A percentile compares a stretch with the other conserved stretches of the same genome.
Conservation (phyloP, 2,113 vertebrate species). For the Eudyptes chrysolophus region DNA sequence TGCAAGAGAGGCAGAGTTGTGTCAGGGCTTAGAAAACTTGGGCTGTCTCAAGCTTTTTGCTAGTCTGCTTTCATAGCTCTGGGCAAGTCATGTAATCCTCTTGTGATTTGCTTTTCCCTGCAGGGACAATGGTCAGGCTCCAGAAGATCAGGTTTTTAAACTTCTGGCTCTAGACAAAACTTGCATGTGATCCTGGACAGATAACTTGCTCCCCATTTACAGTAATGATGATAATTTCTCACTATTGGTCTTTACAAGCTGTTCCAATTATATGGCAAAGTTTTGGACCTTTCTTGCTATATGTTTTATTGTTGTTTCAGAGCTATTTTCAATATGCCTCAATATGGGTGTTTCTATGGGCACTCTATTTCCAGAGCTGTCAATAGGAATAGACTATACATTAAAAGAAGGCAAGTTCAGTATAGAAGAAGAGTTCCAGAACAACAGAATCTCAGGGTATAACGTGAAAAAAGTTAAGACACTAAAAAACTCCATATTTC, state of each 20-base stretch:
- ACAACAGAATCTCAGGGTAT: background rate
- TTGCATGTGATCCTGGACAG: background rate
- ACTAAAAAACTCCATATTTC: background rate
- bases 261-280: background rate
- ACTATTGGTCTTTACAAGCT: background rate
- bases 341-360: background rate
- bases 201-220: background rate
- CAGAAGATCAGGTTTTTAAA: background rate
- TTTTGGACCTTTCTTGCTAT: background rate
- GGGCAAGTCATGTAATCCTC: background rate
- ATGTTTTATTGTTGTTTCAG: background rate
- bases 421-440: background rate
- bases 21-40: background rate
- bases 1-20: accelerated
- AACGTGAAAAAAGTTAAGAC: background rate
- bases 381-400: background rate
- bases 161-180: background rate
- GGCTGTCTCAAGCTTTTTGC: background rate
- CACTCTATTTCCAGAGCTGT: background rate
- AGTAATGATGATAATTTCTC: background rate
- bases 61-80: background rate
- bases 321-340: background rate
- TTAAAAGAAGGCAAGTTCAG: background rate
- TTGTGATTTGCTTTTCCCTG: background rate
- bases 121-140: background rate